phyloP scores from a whole-genome alignment of 2,888 invertebrate species.

The Stomorhina lunata region DNA sequence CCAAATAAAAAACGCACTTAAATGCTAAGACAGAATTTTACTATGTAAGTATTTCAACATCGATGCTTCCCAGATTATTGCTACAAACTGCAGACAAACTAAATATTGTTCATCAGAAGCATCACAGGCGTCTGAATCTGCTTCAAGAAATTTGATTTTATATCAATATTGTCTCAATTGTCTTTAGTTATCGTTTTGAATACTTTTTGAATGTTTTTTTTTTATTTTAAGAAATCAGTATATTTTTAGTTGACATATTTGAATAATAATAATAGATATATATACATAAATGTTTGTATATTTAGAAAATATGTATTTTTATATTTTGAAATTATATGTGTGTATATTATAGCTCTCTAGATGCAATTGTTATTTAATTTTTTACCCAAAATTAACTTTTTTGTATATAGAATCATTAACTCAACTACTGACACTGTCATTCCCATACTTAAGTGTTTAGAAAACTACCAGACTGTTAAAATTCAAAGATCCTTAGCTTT shows the following conservation, averaged over 20 bases:
- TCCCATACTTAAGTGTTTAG: no score
- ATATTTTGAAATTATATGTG: no score
- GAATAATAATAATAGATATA: neutral
- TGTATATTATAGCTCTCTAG: no score
- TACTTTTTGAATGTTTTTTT: neutral
- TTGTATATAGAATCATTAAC: no score
- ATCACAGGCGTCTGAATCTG: constrained; percentile 25
- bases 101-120: neutral
- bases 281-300: no score
- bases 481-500: no score
- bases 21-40: constrained; percentile 17
- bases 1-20: constrained; percentile 1
- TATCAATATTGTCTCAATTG: constrained; percentile 53
- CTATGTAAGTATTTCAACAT: constrained; percentile 28
- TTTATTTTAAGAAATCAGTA: neutral
- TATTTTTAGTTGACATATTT: neutral
- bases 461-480: no score
- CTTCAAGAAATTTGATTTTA: constrained; percentile 27
- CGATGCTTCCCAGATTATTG: constrained; percentile 1
- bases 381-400: no score
- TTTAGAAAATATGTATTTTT: no score
- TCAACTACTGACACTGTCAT: no score
- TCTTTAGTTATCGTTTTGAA: neutral
- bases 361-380: no score
- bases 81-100: neutral